Base-by-base conservation (phyloP, 1,140 invertebrate genomes). In the Hylyphantes graminicola region DNA sequence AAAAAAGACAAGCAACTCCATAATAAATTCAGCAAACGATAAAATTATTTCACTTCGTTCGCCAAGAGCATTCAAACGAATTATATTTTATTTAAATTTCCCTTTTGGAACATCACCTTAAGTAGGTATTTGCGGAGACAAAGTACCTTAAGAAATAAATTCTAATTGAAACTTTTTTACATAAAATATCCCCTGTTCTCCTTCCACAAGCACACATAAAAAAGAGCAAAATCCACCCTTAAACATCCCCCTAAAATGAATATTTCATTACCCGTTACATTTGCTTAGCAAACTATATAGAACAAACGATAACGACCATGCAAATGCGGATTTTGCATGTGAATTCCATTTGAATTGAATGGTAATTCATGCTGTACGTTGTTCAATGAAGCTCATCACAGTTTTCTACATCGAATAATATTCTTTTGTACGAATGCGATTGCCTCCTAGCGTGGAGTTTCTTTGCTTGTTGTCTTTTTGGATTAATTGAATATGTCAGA, bases 231-330 rank as follows among this genome's bases (percentile, higher is more conserved):
- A 35, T 35, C 35, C 55, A 21, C 54, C 15, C 72, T 61, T 59
- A 57, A 80, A 70, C 65, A 70, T 70, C 55, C 19, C 68, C 63
- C 54, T 11, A 48, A 80, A 80, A 80, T 80, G 77, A 80, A 80
- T 80, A 80, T 80, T 80, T 80, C 77, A 80, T 80, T 80, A 80
- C 65, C 21, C n/a, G 35, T 48, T 80, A 80, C 77, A 59, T 70
- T 80, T 78, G 64, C 76, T 57, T 51, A 80, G 77, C 77, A 70
- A 80, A 80, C 51, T 64, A 80, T 80, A 70, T 80, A 80, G 67
- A 51, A 80, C 77, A 80, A 80, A 80, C 57, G 77, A 80, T 80
- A 70, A 80, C 21, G 77, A 80, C 70, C 77, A 80, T 80, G 77
- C 77, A 80, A 70, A 80, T 80, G 53, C 10, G 35, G 63, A 65